These are phyloP conservation scores for Adrianichthys oophorus DNA, from an alignment of 2,797 vertebrate species.

Conservation along the genomic window DNA sequence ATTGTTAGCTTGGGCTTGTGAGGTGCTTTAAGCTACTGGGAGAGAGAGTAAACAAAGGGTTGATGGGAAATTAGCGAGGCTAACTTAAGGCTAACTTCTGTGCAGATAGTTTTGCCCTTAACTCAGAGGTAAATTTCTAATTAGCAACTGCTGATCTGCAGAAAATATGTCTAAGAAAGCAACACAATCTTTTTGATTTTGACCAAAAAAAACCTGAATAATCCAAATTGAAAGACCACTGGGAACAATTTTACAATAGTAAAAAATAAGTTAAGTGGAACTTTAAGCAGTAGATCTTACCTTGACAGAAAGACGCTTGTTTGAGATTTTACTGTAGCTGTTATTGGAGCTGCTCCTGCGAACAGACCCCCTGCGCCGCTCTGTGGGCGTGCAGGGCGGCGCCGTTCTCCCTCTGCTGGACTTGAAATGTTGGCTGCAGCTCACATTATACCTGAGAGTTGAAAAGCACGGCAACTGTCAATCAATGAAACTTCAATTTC, in stretches of 20 bases:
- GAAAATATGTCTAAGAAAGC: no score
- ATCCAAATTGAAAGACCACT: no score
- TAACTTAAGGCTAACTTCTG: no score
- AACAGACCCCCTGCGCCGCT: conserved; percentile 85
- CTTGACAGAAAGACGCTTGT: conserved; percentile 83
- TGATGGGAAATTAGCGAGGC: no score
- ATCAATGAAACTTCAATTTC: background rate
- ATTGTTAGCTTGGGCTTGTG: no score
- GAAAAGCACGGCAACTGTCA: background rate
- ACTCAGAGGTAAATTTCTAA: no score
- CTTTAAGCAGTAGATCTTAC: conserved; percentile 44
- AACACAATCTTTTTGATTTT: no score
- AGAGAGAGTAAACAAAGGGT: no score
- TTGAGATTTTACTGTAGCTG: conserved; percentile 85
- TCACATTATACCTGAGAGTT: conserved; percentile 90
- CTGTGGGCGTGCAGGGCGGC: conserved; percentile 67
- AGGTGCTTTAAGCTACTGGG: no score
- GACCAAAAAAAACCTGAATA: no score
- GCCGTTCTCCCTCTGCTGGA: conserved; percentile 85
- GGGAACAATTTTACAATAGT: background rate
- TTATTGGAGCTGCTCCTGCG: conserved; percentile 89
- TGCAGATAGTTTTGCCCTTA: no score
- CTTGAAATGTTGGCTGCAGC: conserved; percentile 94
- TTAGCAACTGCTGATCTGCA: no score
- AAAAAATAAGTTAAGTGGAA: background rate